Base-by-base conservation (phyloP, 2,797 vertebrate species). In the Oryzias dopingdopingensis region DNA sequence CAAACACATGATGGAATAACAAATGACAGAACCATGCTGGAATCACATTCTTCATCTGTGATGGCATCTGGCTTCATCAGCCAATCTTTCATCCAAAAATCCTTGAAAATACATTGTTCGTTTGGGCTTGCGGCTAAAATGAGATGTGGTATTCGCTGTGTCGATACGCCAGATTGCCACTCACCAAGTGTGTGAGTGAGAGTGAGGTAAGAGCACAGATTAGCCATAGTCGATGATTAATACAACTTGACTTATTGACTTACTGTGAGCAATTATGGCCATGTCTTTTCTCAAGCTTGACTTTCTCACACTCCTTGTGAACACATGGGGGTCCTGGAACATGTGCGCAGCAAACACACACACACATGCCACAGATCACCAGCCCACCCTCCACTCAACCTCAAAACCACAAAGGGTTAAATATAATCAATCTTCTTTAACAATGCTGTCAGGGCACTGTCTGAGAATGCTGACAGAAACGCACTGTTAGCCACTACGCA, bases 371-470 rank as follows among this genome's bases (percentile, higher is more conserved):
- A 74, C 71, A 60, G 74, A 85, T 77, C 63, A 66, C 79, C 77
- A 84, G 74, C 85, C 86, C 79, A 84, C 88, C 79, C 82, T 85
- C 82, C 69, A 37, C 71, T 86, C 83, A 87, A 89, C 89, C 90
- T 87, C 79, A 77, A 88, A 90, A 90, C 90, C 88, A 88, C 91
- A 79, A 83, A 85, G 88, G 89, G 89, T 90, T 90, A 91, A 91
- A 88, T 86, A 85, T 88, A 87, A 92, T 91, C 86, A 88, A 90
- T 90, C 90, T 90, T 90, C 84, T 86, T 87, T 88, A 90, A 88
- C 85, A 84, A 81, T 80, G 83, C 86, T 91, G 90, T 91, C 89
- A 90, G 71, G 65, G 52, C 63, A 74, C 64, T 74, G 84, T 81
- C 86, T 80, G 71, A 79, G 68, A 76, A 59, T 18, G 49, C 84